Evolutionary conservation across 1,140 invertebrate species (phyloP).

Genomic region (Drosophila persimilis): DNA sequence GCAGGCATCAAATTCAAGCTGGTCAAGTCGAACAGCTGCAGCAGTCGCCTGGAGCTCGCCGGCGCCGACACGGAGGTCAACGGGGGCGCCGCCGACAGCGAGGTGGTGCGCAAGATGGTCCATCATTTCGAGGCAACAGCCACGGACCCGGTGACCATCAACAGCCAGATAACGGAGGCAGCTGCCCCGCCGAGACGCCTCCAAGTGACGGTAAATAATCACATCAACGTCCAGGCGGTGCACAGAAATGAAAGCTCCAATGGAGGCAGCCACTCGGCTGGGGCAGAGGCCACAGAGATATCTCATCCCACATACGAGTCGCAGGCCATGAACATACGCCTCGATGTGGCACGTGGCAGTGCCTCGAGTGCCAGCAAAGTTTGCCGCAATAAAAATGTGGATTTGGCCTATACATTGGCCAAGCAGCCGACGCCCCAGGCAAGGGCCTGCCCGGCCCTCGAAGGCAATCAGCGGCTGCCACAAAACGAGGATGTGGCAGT

Average conservation of each 20-base stretch:
- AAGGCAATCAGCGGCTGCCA: not conserved
- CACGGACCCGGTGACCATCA: conserved; percentile 59
- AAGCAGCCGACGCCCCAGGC: conserved; percentile 42
- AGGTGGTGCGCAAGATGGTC: conserved; percentile 76
- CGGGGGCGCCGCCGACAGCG: conserved; percentile 65
- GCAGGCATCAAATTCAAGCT: conserved; percentile 89
- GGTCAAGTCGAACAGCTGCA: conserved; percentile 93
- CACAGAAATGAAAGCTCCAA: conserved; percentile 47
- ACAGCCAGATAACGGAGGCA: conserved; percentile 43
- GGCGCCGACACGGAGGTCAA: conserved; percentile 84
- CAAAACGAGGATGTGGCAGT: conserved; percentile 17
- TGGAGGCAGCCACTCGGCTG: conserved; percentile 15
- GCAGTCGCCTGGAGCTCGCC: conserved; percentile 90
- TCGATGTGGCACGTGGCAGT: conserved; percentile 57
- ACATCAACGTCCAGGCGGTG: conserved; percentile 72
- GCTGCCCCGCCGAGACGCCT: conserved; percentile 24
- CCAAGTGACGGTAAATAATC: conserved; percentile 82
- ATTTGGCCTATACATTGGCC: conserved; percentile 80
- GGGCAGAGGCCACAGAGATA: conserved; percentile 16
- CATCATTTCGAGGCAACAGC: conserved; percentile 72
- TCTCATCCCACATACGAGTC: conserved; percentile 53
- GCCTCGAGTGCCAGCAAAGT: conserved; percentile 65
- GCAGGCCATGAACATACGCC: conserved; percentile 72
- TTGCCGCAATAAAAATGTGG: conserved; percentile 83
- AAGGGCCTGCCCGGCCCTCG: conserved; percentile 3